Conservation (phyloP, 1,140 invertebrate genomes). For the Homarus americanus region DNA sequence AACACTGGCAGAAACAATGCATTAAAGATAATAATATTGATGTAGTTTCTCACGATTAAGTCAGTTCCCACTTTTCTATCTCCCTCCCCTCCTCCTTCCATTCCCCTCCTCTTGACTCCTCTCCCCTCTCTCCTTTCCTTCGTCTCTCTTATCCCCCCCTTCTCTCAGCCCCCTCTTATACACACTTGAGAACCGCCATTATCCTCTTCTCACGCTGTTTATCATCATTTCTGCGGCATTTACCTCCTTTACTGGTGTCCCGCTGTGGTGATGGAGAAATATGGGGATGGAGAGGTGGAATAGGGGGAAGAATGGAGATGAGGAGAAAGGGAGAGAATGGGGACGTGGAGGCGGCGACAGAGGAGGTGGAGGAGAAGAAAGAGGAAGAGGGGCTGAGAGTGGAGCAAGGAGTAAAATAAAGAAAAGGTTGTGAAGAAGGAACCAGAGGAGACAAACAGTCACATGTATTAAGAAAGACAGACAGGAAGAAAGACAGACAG, state of each 20-base stretch:
- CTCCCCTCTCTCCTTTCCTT: not conserved
- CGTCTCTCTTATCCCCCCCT: constrained; percentile 18
- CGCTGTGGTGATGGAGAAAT: not conserved
- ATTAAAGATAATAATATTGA: not conserved
- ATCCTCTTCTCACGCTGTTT: not conserved
- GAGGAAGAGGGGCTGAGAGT: too few relatives aligned
- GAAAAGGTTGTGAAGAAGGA: too few relatives aligned
- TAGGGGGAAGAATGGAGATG: not conserved
- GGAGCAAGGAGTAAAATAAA: too few relatives aligned
- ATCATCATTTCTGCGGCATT: constrained; percentile 37
- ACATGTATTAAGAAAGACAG: too few relatives aligned
- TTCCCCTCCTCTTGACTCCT: not conserved
- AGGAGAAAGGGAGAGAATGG: not conserved
- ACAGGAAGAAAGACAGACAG: too few relatives aligned
- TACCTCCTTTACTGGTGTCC: constrained; percentile 11
- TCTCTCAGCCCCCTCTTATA: not conserved
- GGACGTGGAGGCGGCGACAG: not conserved
- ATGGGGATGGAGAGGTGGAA: not conserved
- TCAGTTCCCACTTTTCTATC: not conserved
- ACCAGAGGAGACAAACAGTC: too few relatives aligned
- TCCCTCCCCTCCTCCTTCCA: not conserved
- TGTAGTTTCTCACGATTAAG: not conserved
- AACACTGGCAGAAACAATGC: too few relatives aligned
- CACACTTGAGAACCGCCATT: constrained; percentile 20
- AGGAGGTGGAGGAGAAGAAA: not conserved